phyloP scores from a whole-genome alignment of 2,888 invertebrate genomes.

The Atrina japonica region DNA sequence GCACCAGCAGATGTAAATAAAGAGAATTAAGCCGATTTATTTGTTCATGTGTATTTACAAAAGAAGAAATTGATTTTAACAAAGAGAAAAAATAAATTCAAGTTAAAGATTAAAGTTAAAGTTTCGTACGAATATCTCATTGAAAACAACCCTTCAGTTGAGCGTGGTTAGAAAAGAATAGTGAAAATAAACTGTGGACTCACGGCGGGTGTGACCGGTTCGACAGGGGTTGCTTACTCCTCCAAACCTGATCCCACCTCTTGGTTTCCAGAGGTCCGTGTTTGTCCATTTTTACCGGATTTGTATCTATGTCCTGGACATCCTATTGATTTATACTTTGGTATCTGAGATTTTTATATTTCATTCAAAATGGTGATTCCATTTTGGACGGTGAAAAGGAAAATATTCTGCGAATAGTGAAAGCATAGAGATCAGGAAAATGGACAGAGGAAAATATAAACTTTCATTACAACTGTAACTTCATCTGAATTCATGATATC shows the following conservation, averaged over 20 bases:
- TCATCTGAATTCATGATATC: too few relatives aligned
- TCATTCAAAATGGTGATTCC: conserved; percentile 34
- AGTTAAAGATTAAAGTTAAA: conserved; percentile 7
- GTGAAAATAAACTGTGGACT: conserved; percentile 49
- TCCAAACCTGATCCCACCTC: conserved; percentile 17
- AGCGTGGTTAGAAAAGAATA: conserved; percentile 14
- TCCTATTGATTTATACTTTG: too few relatives aligned
- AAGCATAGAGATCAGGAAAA: too few relatives aligned
- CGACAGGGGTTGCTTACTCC: not conserved
- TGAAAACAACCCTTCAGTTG: too few relatives aligned
- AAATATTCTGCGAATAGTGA: conserved; percentile 11
- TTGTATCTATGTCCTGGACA: too few relatives aligned
- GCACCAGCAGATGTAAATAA: conserved; percentile 44
- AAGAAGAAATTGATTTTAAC: too few relatives aligned
- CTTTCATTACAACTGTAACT: too few relatives aligned
- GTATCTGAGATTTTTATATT: too few relatives aligned
- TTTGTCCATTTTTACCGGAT: too few relatives aligned
- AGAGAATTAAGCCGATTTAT: conserved; percentile 43
- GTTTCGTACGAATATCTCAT: conserved; percentile 11
- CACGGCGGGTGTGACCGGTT: conserved; percentile 28
- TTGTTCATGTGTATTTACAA: conserved; percentile 35
- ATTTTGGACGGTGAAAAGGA: conserved; percentile 30
- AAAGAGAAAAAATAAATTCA: not conserved
- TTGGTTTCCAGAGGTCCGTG: too few relatives aligned
- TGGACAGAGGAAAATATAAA: too few relatives aligned